A percentile compares a stretch with the other conserved stretches of the same genome.
Evolutionary conservation across 2,888 invertebrate genomes (phyloP).

Genomic region (Drosophila austrosaltans): DNA sequence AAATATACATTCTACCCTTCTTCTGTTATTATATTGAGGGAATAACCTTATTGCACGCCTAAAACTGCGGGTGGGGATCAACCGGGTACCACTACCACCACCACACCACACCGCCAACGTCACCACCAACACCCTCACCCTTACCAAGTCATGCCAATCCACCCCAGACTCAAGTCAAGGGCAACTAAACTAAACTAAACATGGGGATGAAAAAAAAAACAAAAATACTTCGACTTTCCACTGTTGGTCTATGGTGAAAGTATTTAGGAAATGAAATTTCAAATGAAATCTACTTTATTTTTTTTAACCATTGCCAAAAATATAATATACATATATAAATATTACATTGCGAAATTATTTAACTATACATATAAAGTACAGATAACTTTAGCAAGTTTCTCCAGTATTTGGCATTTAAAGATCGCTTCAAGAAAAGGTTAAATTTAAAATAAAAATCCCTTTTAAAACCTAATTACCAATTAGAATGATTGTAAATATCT

Average conservation of each 20-base stretch:
- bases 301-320: neutral
- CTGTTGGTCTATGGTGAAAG: neutral
- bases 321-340: neutral
- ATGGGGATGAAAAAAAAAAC: neutral
- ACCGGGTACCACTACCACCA: neutral
- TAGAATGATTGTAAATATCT: too few species aligned
- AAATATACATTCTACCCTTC: conserved; percentile 9
- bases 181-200: conserved; percentile 6
- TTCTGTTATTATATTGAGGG: neutral
- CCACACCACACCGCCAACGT: neutral
- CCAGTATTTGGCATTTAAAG: too few species aligned
- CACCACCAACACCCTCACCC: neutral
- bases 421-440: too few species aligned
- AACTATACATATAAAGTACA: too few species aligned
- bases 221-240: neutral
- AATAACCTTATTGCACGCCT: neutral
- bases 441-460: too few species aligned
- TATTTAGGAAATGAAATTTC: neutral
- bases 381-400: too few species aligned
- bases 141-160: neutral
- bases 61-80: neutral
- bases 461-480: too few species aligned
- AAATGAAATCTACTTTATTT: neutral
- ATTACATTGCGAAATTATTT: neutral
- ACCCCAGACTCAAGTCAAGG: conserved; percentile 6